phyloP scores from a whole-genome alignment of 1,140 invertebrate species.

The Notospermus geniculatus region DNA sequence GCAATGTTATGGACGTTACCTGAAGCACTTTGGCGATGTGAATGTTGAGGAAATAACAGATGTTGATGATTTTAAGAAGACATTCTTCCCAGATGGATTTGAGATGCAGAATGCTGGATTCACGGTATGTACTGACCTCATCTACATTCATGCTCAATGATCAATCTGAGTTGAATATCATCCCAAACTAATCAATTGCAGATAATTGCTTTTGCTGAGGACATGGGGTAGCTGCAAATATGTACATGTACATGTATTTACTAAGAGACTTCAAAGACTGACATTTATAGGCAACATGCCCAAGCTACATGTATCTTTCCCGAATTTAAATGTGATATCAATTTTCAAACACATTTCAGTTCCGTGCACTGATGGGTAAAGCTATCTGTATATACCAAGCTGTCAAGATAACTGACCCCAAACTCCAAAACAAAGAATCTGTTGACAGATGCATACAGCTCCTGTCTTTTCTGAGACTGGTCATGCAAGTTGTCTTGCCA shows the following conservation, averaged over 20 bases:
- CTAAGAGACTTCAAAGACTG: no score
- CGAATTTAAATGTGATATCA: no score
- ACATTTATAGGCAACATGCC: no score
- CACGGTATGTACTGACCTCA: slow-evolving; percentile 31
- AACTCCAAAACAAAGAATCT: slow-evolving; percentile 47
- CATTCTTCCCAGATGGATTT: slow-evolving; percentile 49
- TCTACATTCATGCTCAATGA: neutral
- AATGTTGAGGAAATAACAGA: slow-evolving; percentile 47
- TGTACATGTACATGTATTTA: neutral
- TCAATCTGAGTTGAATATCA: neutral
- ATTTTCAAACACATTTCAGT: slow-evolving; percentile 30
- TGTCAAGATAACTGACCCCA: slow-evolving; percentile 40
- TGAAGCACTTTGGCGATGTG: slow-evolving; percentile 46
- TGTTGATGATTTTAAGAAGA: slow-evolving; percentile 39
- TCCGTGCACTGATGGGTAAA: slow-evolving; percentile 53
- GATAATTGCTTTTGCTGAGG: neutral
- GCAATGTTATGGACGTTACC: slow-evolving; percentile 54
- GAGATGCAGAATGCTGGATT: slow-evolving; percentile 40
- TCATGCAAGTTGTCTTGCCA: slow-evolving; percentile 49
- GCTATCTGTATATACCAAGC: slow-evolving; percentile 51
- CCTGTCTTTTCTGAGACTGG: slow-evolving; percentile 42
- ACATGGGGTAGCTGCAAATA: neutral
- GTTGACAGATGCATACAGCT: slow-evolving; percentile 47
- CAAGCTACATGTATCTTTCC: no score
- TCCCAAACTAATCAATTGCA: neutral